Base-by-base conservation (phyloP, 2,113 vertebrate genomes). In the Merops nubicus region DNA sequence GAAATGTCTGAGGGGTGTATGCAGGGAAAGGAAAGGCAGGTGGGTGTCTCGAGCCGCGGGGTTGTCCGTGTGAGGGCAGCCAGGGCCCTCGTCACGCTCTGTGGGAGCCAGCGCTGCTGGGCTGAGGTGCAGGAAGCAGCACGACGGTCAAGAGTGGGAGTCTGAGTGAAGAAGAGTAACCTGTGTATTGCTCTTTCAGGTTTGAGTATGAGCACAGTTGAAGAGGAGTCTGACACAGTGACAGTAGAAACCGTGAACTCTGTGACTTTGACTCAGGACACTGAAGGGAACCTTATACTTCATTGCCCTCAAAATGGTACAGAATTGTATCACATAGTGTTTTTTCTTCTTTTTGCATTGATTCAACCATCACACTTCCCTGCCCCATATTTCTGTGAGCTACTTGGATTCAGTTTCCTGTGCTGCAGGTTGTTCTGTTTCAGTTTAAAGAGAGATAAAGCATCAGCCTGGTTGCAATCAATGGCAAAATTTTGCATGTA, bases 261-360 rank as follows among this genome's bases (percentile, higher is more conserved):
- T 29, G 99, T 99, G 91, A 99, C 99, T 23, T 98, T 99, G 89
- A 99, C 99, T 80, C 99, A 98, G 95, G 99, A 99, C 95, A 98
- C 98, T 18, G 99, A 99, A 94, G 99, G 99, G 63, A 99, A 98
- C 95, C 98, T 99, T 96, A 98, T 99, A 84, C 99, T 99, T 96
- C 99, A 99, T 93, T 99, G 99, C 96, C 98, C 99, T 95, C 98
- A 98, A 63, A 98, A 98, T 95, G 98, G 99, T 99, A 98, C 74
- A 67, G 89, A 96, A 86, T 48, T 92, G 18, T 64, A 17, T 67
- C 95, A 40, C 11, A 11, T 48, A 69, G 33, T 62, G 22, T 50
- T 59, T 86, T 43, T 56, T 38, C 17, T 33, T 31, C 22, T 17
- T 73, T 89, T 62, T 67, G 65, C 5, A 9, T 56, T 84, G 23